Conservation (phyloP, 2,113 vertebrate genomes). For the Rhadina sibilatrix region DNA sequence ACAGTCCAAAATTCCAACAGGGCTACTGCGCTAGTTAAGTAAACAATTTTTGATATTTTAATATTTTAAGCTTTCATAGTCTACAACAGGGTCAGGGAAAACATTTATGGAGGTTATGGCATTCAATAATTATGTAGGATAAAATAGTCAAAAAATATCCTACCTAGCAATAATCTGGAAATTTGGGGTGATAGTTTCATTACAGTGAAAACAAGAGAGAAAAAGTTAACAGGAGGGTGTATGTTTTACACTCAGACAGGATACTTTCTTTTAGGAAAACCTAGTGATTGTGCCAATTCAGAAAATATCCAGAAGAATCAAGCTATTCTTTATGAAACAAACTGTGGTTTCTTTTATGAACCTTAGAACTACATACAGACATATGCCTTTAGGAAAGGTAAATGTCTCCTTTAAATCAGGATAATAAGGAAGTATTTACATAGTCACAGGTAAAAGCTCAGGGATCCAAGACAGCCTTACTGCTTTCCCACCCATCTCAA, state of each 20-base stretch:
- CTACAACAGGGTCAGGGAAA: not conserved
- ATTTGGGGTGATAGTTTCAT: not conserved
- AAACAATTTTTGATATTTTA: not conserved
- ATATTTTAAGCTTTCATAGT: not conserved
- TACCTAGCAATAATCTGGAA: not conserved
- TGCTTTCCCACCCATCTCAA: not conserved
- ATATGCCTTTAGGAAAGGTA: not conserved
- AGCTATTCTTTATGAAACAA: not conserved
- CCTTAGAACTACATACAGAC: not conserved
- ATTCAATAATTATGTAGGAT: not conserved
- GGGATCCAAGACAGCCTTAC: not conserved
- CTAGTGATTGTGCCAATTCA: not conserved
- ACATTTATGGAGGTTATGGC: not conserved
- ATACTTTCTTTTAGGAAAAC: not conserved
- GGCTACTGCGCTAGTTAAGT: not conserved
- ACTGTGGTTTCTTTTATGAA: not conserved
- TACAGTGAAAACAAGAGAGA: not conserved
- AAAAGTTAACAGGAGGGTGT: not conserved
- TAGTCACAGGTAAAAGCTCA: not conserved
- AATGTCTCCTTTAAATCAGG: not conserved
- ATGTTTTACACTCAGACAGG: not conserved
- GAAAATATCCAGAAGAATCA: not conserved
- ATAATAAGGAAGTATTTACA: not conserved
- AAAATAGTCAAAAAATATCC: not conserved
- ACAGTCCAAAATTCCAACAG: not conserved